These are phyloP conservation scores for Tenebrio molitor DNA, from an alignment of 1,140 invertebrate species.

Conservation along the genomic window DNA sequence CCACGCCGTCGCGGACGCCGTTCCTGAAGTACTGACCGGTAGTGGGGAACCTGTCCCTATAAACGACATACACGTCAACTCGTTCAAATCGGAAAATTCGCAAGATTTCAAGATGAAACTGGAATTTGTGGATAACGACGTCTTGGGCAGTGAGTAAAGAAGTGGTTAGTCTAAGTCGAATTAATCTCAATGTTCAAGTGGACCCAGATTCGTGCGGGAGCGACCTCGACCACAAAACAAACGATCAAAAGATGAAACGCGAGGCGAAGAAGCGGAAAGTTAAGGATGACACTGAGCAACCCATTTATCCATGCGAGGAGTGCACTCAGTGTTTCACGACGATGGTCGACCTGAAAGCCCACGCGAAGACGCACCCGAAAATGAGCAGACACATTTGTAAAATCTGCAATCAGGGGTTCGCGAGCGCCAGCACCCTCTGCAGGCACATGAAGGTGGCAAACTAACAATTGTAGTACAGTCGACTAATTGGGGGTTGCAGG, in stretches of 20 bases:
- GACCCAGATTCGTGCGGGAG: constrained; percentile 9
- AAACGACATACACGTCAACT: constrained; percentile 14
- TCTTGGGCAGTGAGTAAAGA: constrained; percentile 4
- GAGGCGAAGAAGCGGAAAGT: constrained; percentile 56
- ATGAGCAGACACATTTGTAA: constrained; percentile 64
- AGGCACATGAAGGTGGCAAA: constrained; percentile 65
- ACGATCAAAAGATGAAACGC: constrained; percentile 62
- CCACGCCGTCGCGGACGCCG: not conserved
- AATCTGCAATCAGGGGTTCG: constrained; percentile 67
- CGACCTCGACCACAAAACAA: constrained; percentile 10
- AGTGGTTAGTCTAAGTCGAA: not conserved
- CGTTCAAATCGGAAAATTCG: not conserved
- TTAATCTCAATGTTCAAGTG: not conserved
- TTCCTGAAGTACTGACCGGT: not conserved
- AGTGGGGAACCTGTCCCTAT: not conserved
- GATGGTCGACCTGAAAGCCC: constrained; percentile 53
- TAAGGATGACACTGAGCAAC: constrained; percentile 58
- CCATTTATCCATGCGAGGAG: constrained; percentile 56
- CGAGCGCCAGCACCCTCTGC: constrained; percentile 67
- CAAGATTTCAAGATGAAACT: constrained; percentile 30
- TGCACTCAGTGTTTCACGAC: constrained; percentile 58
- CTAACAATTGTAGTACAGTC: too few species aligned
- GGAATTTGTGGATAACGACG: constrained; percentile 11
- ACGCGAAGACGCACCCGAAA: constrained; percentile 51
- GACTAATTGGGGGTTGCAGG: constrained; percentile 46